A percentile compares a stretch with the other conserved stretches of the same genome.
These are phyloP conservation scores for Danaus chrysippus DNA, from an alignment of 2,888 invertebrate species.

Conservation along the genomic window DNA sequence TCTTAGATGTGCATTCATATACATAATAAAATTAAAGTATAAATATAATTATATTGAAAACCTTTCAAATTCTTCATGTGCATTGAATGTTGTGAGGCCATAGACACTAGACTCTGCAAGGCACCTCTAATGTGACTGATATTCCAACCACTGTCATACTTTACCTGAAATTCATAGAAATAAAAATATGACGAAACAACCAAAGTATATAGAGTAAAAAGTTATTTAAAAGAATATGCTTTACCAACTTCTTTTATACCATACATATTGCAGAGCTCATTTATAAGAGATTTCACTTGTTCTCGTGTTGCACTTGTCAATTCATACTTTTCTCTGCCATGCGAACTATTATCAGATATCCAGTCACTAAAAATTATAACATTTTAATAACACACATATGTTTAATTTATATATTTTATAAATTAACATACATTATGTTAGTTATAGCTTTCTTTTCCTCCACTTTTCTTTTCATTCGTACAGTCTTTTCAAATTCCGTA, in stretches of 20 bases:
- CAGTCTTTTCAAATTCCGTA: slow-evolving; percentile 58
- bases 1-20: not conserved
- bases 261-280: slow-evolving; percentile 77
- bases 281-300: slow-evolving; percentile 85
- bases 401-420: slow-evolving; percentile 11
- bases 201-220: slow-evolving; percentile 18
- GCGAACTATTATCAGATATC: slow-evolving; percentile 83
- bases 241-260: slow-evolving; percentile 77
- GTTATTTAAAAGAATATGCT: slow-evolving; percentile 23
- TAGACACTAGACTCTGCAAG: slow-evolving; percentile 87
- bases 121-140: slow-evolving; percentile 94
- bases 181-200: not conserved
- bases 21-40: slow-evolving; percentile 12
- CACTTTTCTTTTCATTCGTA: slow-evolving; percentile 59
- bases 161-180: slow-evolving; percentile 51
- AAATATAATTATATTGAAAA: slow-evolving; percentile 32
- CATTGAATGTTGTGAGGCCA: slow-evolving; percentile 86
- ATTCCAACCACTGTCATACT: slow-evolving; percentile 93
- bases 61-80: slow-evolving; percentile 84
- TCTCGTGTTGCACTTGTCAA: slow-evolving; percentile 83
- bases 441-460: slow-evolving; percentile 56
- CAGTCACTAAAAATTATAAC: slow-evolving; percentile 79
- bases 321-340: slow-evolving; percentile 83
- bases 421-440: slow-evolving; percentile 60
- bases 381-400: slow-evolving; percentile 9